Percentiles rank a stretch among this genome's conserved stretches.
These are phyloP conservation scores for Ariolimax columbianus DNA, from an alignment of 2,888 invertebrate species.

Conservation along the genomic window DNA sequence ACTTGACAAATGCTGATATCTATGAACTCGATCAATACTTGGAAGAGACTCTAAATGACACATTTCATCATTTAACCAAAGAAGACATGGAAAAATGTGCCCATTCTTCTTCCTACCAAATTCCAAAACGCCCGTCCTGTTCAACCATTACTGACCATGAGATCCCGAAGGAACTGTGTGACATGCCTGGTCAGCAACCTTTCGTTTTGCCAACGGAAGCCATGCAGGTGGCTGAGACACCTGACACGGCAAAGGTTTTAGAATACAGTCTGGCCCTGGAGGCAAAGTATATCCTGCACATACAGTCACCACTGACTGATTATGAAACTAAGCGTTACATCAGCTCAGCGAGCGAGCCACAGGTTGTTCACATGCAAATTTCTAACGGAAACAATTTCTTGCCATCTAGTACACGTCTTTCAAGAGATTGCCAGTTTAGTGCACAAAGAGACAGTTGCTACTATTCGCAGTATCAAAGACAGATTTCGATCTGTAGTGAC, in stretches of 20 bases:
- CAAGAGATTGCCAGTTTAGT: neutral
- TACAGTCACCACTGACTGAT: neutral
- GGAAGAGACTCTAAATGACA: slow-evolving; percentile 1
- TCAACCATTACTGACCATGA: neutral
- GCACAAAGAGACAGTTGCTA: neutral
- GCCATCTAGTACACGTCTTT: neutral
- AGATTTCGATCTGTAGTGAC: slow-evolving; percentile 29
- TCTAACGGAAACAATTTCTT: neutral
- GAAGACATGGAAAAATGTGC: neutral
- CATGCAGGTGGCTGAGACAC: slow-evolving; percentile 37
- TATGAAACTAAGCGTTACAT: neutral
- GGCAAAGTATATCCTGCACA: slow-evolving; percentile 27
- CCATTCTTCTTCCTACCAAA: neutral
- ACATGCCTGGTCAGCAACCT: neutral
- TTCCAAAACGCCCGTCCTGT: neutral
- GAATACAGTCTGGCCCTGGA: slow-evolving; percentile 46
- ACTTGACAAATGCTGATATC: slow-evolving; percentile 15
- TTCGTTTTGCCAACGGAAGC: slow-evolving; percentile 23
- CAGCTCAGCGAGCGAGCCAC: neutral
- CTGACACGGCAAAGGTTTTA: slow-evolving; percentile 48
- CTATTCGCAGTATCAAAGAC: slow-evolving; percentile 13
- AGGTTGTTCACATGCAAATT: neutral
- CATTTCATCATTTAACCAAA: neutral
- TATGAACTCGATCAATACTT: slow-evolving; percentile 28
- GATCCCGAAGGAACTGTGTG: neutral